Base-by-base conservation (phyloP, 2,888 invertebrate species). In the Erpobdella octoculata region DNA sequence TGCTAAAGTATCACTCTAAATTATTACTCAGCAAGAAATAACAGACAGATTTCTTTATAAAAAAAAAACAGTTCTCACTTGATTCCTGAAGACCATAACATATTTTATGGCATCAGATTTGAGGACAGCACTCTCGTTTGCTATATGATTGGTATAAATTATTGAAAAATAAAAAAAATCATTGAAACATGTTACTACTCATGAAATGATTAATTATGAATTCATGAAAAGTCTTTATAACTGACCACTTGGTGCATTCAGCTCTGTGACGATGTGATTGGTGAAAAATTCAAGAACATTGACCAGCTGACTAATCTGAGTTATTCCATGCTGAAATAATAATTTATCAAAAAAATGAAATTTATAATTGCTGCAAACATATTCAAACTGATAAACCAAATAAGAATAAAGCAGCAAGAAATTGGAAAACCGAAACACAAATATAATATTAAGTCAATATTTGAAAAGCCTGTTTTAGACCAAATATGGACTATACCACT, bases 61-160 rank as follows among this genome's bases (percentile, higher is more conserved):
- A 65, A 46, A 71, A 64, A 46, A 70, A 15, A n/a, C 62, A 53
- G 6, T 15, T 73, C 77, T 76, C 72, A 84, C 81, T 78, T 96
- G 88, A 72, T 91, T 91, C 73, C 98, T 88, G 85, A 98, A 98
- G 6, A 92, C 92, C 89, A 97, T 94, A 12, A 97, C 84, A 81
- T 93, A 98, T 82, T 97, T 97, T 70, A 99, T 89, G 2, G 93
- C 91, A 82, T 96, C 97, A 0, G 97, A 95, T 82, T 95, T 95
- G 37, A 99, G 84, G 0, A 99, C 93, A 0, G 95, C 93, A 73
- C 90, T 84, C 77, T 90, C 89, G 79, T 91, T 90, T 9, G 93
- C 93, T 93, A 85, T 74, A 87, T 18, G 53, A 53, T 25, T 8
- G 53, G 53, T 25, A 53, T n/a, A 53, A 9, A 53, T 46, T 46